Evolutionary conservation across 1,140 invertebrate genomes (phyloP).

Genomic region (Agrilus planipennis): DNA sequence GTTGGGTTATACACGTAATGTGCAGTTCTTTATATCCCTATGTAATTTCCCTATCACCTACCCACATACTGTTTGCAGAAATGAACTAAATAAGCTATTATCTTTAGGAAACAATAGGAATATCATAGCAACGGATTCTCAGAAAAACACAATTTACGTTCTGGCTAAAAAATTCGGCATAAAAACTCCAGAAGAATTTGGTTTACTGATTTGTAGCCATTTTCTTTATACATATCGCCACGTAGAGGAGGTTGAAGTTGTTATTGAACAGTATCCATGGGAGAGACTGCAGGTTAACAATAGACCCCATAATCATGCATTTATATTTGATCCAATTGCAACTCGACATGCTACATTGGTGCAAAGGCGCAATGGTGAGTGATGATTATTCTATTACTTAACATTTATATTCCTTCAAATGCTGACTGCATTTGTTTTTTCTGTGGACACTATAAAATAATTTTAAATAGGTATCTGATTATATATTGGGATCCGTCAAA

Average conservation of each 20-base stretch:
- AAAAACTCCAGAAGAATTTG: slow-evolving; percentile 61
- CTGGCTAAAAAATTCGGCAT: slow-evolving; percentile 64
- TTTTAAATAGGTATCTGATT: too few species aligned
- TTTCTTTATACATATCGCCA: slow-evolving; percentile 60
- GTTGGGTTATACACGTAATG: too few species aligned
- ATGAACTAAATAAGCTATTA: too few species aligned
- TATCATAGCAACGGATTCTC: slow-evolving; percentile 68
- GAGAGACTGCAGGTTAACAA: slow-evolving; percentile 47
- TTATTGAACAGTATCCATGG: slow-evolving; percentile 62
- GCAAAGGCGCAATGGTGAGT: slow-evolving; percentile 49
- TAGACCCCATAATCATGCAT: slow-evolving; percentile 58
- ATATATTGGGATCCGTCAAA: too few species aligned
- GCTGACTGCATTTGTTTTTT: too few species aligned
- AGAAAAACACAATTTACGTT: slow-evolving; percentile 72
- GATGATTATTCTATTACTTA: too few species aligned
- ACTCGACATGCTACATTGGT: slow-evolving; percentile 51
- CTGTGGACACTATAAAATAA: too few species aligned
- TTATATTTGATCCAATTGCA: slow-evolving; percentile 50
- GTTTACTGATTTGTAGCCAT: slow-evolving; percentile 52
- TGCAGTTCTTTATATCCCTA: too few species aligned
- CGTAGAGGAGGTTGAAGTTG: slow-evolving; percentile 51
- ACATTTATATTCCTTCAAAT: too few species aligned
- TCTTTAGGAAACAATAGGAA: slow-evolving; percentile 61
- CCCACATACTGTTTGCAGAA: too few species aligned
- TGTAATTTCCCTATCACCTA: too few species aligned